phyloP scores from a whole-genome alignment of 2,888 invertebrate genomes.

The Chymomyza procnemis region DNA sequence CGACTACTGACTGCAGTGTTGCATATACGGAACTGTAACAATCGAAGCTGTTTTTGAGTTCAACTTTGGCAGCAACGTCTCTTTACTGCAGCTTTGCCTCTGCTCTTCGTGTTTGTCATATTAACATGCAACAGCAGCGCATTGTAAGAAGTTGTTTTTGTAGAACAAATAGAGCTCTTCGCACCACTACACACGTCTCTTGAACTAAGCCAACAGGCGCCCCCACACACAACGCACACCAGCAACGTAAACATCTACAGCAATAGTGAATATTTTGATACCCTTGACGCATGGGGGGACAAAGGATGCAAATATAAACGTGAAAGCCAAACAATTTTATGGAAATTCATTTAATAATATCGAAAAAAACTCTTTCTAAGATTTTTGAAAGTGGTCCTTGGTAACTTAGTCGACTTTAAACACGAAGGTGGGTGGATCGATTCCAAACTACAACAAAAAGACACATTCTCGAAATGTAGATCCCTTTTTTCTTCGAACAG shows the following conservation, averaged over 20 bases:
- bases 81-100: constrained; percentile 11
- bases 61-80: background rate
- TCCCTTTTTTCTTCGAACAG: no score
- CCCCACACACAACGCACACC: constrained; percentile 45
- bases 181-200: background rate
- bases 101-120: constrained; percentile 57
- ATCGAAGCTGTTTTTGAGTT: constrained; percentile 18
- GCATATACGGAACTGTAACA: background rate
- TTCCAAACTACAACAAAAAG: no score
- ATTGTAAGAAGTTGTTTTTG: background rate
- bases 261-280: background rate
- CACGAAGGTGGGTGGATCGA: no score
- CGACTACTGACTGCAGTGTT: background rate
- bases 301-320: no score
- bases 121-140: constrained; percentile 43
- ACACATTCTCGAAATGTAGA: no score
- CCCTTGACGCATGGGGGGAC: no score
- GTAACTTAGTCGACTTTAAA: no score
- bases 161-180: background rate
- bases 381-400: no score
- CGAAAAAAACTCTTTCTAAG: no score
- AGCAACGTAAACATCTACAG: background rate
- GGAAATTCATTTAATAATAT: no score
- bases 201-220: constrained; percentile 61
- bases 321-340: no score